Evolutionary conservation across 2,113 vertebrate genomes (phyloP), one percentile per base, ranked within the genome.

Genomic region (Grammomys dolichurus): DNA sequence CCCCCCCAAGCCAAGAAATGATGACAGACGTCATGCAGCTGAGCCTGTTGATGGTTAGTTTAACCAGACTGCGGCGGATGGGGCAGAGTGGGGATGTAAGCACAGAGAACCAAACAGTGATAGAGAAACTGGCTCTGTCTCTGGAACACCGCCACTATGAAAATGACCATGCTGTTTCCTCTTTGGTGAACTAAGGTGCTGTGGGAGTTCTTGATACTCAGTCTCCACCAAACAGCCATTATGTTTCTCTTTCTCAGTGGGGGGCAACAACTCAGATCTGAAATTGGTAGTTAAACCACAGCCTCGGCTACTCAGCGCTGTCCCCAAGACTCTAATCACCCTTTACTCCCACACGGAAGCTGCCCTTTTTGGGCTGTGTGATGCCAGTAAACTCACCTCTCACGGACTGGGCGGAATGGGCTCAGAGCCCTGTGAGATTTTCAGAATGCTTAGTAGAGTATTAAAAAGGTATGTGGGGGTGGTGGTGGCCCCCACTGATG

Each of bases 251-350:
- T 72, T 77, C 17, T 81, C 36, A 93, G 84, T 65, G 91, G 87
- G 93, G 93, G 90, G 31, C 85, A 86, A 0, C 22, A 96, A 94
- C 95, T 95, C 92, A 96, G 75, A 95, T 95, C 97, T 90, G 90
- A 96, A 98, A 92, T 90, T 65, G 51, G 36, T 91, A 96, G 84
- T 67, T 94, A 91, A 98, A 96, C 94, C 95, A 92, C 96, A 97
- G 92, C 69, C 76, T 56, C 46, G n/a, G 96, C 46, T 6, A 5
- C 84, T 87, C 92, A 93, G 70, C 24, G 40, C 40, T 40, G 40
- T 73, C 82, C 85, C 78, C 86, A 33, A 95, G 73, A 77, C 78
- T 65, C 91, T 16, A 0, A 80, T 97, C 80, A 78, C 31, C 19
- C 51, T 28, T 8, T 4, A 54, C 7, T 43, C 94, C 89, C 51